phyloP scores from a whole-genome alignment of 2,113 vertebrate genomes.

The Uropsilus gracilis region DNA sequence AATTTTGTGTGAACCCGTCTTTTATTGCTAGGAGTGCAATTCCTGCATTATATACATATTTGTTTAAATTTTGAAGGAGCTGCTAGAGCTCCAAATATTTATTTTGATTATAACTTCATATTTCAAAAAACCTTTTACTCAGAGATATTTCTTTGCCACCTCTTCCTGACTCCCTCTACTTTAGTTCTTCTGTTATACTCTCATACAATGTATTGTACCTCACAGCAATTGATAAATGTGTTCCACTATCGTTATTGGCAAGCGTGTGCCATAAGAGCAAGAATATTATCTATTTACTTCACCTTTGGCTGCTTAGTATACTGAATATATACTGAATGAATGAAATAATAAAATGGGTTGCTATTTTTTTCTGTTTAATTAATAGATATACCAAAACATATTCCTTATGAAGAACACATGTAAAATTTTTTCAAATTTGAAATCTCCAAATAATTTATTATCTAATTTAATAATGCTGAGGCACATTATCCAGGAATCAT shows the following conservation, averaged over 20 bases:
- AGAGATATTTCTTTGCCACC: neutral
- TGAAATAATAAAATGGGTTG: neutral
- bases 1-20: neutral
- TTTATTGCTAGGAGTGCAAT: neutral
- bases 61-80: neutral
- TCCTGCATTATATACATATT: neutral
- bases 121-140: neutral
- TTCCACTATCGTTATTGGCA: neutral
- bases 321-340: neutral
- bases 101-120: neutral
- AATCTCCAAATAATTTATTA: slow-evolving; percentile 8
- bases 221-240: neutral
- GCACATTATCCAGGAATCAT: neutral
- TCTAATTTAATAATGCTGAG: neutral
- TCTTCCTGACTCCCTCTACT: too few species aligned
- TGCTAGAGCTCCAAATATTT: neutral
- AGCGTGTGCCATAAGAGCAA: neutral
- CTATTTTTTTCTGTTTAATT: neutral
- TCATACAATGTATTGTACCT: neutral
- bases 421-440: neutral
- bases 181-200: neutral
- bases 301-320: neutral
- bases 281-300: neutral
- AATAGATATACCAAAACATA: neutral
- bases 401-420: neutral